Base-by-base conservation (phyloP, 2,888 invertebrate genomes). In the Pseudanteris insignis region DNA sequence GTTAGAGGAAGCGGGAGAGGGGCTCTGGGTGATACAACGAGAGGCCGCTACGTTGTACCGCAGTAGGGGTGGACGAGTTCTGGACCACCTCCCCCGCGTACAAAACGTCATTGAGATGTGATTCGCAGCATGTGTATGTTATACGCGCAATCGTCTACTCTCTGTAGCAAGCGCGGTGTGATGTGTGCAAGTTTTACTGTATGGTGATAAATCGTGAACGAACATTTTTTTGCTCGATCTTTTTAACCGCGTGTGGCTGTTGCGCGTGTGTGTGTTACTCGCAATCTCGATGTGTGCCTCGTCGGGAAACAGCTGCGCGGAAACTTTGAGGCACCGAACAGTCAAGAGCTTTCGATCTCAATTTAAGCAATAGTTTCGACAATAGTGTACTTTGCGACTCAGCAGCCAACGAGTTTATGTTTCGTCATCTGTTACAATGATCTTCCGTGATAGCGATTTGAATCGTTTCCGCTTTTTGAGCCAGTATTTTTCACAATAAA, bases 1-100 rank as follows among this genome's bases (percentile, higher is more conserved):
- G 25, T 30, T 9, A 28, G 40, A 25, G 43, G 40, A 33, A 41
- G n/a, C 28, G 57, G 33, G 61, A 13, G 69, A 64, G 21, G 61
- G 67, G 47, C 66, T 57, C 66, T 64, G 60, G 63, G 63, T 58
- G 46, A 53, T 47, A 66, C 66, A 70, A 67, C n/a, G 69, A 73
- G 71, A 73, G 74, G 70, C 69, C 68, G 69, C 67, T 70, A 71
- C 71, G 70, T 68, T 74, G 69, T 71, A 70, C 76, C 67, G 77
- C 78, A 78, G 76, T 77, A 73, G 73, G 69, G 70, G 71, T 69
- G 66, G 68, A n/a, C 63, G 71, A 68, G 71, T 70, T 71, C 68
- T 64, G 64, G 46, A 57, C 66, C 62, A 62, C 63, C 64, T 64
- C 63, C 62, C 62, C 65, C 66, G 40, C 54, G 51, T 34, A 46